phyloP scores from a whole-genome alignment of 2,113 vertebrate species.

The Felis catus region DNA sequence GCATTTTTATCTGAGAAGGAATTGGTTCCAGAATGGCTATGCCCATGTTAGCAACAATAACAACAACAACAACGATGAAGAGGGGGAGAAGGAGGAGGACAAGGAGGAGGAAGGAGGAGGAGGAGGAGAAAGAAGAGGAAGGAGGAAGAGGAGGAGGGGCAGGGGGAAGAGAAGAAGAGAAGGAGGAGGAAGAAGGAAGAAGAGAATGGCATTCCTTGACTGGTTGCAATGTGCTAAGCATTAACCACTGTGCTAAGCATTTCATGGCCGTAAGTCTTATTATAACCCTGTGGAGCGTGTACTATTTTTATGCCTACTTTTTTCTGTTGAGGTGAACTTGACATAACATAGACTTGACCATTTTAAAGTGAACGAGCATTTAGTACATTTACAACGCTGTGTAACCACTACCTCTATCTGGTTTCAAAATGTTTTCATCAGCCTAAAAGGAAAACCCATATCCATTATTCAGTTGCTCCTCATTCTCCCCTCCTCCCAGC shows the following conservation, averaged over 20 bases:
- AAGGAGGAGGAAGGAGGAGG: neutral
- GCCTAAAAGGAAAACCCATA: neutral
- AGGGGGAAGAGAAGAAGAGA: neutral
- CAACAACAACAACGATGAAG: no score
- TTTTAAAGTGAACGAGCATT: neutral
- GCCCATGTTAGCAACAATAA: neutral
- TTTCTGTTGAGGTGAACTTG: neutral
- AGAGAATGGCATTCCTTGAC: neutral
- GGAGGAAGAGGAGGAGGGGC: neutral
- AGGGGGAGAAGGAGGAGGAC: neutral
- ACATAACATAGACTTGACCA: neutral
- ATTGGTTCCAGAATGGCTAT: neutral
- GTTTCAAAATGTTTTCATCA: neutral
- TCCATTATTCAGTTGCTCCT: neutral
- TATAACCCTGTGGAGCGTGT: neutral
- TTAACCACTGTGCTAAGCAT: neutral
- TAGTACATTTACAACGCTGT: neutral
- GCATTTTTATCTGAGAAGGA: neutral
- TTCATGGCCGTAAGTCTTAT: neutral
- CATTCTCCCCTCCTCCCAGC: neutral
- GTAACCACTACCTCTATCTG: neutral
- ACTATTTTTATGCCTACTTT: neutral
- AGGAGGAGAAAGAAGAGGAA: neutral
- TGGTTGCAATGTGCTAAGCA: neutral
- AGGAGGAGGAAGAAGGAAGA: neutral